These are phyloP conservation scores for Agrotis puta DNA, from an alignment of 2,888 invertebrate species.

Conservation along the genomic window DNA sequence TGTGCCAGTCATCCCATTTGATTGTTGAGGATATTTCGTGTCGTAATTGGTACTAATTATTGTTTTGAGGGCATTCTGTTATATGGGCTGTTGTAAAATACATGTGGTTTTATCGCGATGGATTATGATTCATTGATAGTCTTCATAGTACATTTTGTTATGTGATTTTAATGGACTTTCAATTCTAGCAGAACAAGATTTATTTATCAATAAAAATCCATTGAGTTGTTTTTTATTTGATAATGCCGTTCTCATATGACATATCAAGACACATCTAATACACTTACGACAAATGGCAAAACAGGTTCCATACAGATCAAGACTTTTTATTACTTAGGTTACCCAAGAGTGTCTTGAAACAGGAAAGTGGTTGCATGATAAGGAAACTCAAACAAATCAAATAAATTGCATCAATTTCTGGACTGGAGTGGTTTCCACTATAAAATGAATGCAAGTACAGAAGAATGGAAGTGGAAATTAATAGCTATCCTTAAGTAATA, in stretches of 20 bases:
- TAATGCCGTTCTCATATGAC: slow-evolving; percentile 17
- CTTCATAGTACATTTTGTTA: slow-evolving; percentile 13
- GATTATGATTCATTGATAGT: slow-evolving; percentile 54
- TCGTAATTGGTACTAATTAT: slow-evolving; percentile 89
- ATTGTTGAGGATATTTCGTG: slow-evolving; percentile 86
- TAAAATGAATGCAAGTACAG: slow-evolving; percentile 66
- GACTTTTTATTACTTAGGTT: slow-evolving; percentile 43
- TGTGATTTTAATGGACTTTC: slow-evolving; percentile 33
- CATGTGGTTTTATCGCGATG: slow-evolving; percentile 44
- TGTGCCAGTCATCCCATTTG: slow-evolving; percentile 89
- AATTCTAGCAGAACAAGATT: slow-evolving; percentile 14
- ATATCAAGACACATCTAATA: slow-evolving; percentile 38
- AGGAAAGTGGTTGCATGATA: slow-evolving; percentile 55
- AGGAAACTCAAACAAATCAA: slow-evolving; percentile 60
- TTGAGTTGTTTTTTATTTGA: slow-evolving; percentile 9
- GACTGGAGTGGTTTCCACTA: slow-evolving; percentile 50
- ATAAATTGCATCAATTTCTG: slow-evolving; percentile 61
- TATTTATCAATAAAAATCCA: slow-evolving; percentile 10
- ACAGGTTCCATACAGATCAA: slow-evolving; percentile 50
- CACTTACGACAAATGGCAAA: slow-evolving; percentile 49
- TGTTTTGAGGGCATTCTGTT: slow-evolving; percentile 83
- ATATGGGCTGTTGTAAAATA: slow-evolving; percentile 73
- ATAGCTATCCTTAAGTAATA: slow-evolving; percentile 87
- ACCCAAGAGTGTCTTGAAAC: slow-evolving; percentile 39
- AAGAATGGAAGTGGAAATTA: slow-evolving; percentile 78